A percentile compares a stretch with the other conserved stretches of the same genome.
phyloP scores from a whole-genome alignment of 2,888 invertebrate genomes.

The Papilio gigon region DNA sequence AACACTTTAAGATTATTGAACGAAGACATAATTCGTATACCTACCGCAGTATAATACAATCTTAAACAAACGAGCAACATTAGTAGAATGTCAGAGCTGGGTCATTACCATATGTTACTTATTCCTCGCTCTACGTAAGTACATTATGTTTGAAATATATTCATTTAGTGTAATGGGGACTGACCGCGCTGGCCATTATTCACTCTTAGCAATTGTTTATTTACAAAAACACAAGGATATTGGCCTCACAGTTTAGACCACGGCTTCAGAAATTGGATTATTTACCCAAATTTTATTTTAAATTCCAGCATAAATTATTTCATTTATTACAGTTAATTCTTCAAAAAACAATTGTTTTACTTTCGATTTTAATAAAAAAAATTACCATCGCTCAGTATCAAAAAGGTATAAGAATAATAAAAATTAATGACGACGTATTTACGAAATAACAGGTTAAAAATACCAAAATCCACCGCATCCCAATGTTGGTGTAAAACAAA shows the following conservation, averaged over 20 bases:
- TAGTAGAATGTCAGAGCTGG: constrained; percentile 39
- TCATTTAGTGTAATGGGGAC: constrained; percentile 53
- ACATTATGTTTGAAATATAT: constrained; percentile 49
- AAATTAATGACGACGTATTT: no score
- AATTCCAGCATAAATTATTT: no score
- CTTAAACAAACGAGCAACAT: constrained; percentile 26
- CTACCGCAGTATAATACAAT: constrained; percentile 33
- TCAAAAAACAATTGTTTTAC: no score
- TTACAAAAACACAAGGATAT: not conserved
- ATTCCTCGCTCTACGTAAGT: constrained; percentile 43
- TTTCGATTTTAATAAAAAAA: no score
- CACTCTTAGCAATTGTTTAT: constrained; percentile 38
- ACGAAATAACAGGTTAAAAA: not conserved
- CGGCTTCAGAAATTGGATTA: no score
- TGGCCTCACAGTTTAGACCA: no score
- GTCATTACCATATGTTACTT: constrained; percentile 53
- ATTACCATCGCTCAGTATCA: no score
- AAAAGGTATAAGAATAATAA: no score
- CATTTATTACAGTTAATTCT: no score
- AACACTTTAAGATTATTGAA: constrained; percentile 16
- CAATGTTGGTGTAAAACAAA: constrained; percentile 27
- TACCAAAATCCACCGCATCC: not conserved
- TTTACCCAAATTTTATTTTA: no score
- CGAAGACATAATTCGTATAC: not conserved
- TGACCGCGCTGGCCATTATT: constrained; percentile 54